Conservation (phyloP, 92 coral and sea anemone genomes). For the Zoanthus sansibaricus region DNA sequence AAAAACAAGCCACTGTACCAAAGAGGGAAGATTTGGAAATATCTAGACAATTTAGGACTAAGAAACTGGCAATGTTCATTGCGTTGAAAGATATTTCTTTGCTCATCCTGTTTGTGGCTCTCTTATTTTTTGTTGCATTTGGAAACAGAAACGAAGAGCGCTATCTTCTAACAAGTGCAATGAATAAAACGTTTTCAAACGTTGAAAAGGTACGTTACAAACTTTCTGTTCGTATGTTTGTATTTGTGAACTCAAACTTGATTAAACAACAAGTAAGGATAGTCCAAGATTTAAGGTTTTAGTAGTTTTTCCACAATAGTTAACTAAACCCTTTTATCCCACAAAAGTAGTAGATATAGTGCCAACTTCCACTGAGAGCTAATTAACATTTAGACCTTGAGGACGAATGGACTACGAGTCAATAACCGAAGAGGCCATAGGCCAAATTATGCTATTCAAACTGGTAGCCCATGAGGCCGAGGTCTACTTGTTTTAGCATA, state of each 20-base stretch:
- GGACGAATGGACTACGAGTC: too few relatives aligned
- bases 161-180: constrained; percentile 44
- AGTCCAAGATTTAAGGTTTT: too few relatives aligned
- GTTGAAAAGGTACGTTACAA: constrained; percentile 35
- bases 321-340: too few relatives aligned
- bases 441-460: too few relatives aligned
- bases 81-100: constrained; percentile 38
- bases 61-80: constrained; percentile 36
- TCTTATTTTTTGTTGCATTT: constrained; percentile 36
- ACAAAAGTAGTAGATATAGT: too few relatives aligned
- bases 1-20: constrained; percentile 17
- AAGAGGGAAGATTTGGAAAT: constrained; percentile 16
- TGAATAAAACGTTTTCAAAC: constrained; percentile 42
- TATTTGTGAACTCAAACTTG: neutral
- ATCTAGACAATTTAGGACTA: constrained; percentile 43
- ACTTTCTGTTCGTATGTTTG: neutral
- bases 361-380: too few relatives aligned
- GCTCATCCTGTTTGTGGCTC: constrained; percentile 44
- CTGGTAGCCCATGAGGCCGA: too few relatives aligned
- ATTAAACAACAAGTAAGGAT: neutral
- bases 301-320: too few relatives aligned
- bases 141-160: constrained; percentile 40
- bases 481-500: too few relatives aligned
- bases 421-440: too few relatives aligned
- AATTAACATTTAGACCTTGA: too few relatives aligned